phyloP scores from a whole-genome alignment of 1,140 invertebrate species.

The Meloidogyne floridensis region DNA sequence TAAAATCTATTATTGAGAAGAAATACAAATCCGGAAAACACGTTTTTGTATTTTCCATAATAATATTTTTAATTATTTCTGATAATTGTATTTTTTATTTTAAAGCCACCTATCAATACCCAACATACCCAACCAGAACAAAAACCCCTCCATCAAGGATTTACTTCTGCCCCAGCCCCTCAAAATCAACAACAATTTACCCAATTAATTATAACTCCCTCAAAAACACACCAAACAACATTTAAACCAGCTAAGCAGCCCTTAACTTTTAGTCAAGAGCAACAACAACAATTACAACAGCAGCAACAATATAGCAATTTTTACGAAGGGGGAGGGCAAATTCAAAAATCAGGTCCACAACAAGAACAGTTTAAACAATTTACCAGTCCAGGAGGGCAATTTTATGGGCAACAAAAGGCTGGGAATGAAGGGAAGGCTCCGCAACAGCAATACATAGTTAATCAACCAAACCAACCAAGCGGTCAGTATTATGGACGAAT shows the following conservation, averaged over 20 bases:
- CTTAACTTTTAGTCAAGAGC: neutral
- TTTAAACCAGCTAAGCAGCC: neutral
- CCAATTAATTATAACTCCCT: neutral
- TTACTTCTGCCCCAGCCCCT: neutral
- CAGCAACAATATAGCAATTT: constrained; percentile 10
- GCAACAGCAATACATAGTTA: neutral
- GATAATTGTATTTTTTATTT: no score
- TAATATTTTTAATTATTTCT: no score
- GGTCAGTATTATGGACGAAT: constrained; percentile 11
- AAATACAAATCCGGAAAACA: no score
- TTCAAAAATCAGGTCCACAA: neutral
- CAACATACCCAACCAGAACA: neutral
- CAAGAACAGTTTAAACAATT: constrained; percentile 4
- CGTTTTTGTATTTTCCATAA: no score
- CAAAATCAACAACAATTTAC: neutral
- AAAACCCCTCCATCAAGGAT: neutral
- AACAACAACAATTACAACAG: constrained; percentile 12
- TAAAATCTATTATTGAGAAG: no score
- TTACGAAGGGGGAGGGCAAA: neutral
- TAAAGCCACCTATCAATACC: neutral
- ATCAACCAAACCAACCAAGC: neutral
- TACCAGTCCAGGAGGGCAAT: neutral
- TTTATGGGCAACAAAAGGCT: neutral
- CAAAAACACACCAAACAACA: neutral
- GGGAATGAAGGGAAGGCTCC: neutral